Evolutionary conservation across 2,113 vertebrate genomes (phyloP).

Genomic region (Anguilla japonica): DNA sequence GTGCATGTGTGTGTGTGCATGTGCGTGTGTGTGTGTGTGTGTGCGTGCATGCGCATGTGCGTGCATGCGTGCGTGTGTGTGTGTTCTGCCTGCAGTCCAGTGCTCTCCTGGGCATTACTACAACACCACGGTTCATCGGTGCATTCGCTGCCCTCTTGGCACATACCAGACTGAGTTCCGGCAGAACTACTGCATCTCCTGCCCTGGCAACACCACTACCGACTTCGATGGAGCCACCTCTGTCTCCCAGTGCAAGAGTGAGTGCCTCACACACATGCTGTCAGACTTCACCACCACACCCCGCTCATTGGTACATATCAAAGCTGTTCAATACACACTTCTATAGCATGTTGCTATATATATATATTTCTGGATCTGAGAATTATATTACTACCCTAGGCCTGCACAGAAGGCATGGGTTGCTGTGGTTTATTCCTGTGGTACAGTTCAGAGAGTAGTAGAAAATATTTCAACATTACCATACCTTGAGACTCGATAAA

Average conservation of each 20-base stretch:
- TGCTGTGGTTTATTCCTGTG: no score
- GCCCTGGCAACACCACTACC: conserved; percentile 94
- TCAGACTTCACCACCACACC: not conserved
- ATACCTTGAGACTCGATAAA: no score
- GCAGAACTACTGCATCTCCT: conserved; percentile 94
- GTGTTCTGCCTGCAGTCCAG: conserved; percentile 73
- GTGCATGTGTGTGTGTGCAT: not conserved
- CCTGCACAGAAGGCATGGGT: no score
- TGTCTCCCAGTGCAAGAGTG: conserved; percentile 97
- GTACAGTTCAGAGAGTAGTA: no score
- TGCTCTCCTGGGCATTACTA: conserved; percentile 96
- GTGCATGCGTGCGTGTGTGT: conserved; percentile 7
- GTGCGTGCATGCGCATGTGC: conserved; percentile 23
- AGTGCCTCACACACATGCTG: conserved; percentile 36
- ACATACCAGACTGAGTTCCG: conserved; percentile 94
- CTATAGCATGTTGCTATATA: no score
- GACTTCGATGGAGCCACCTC: conserved; percentile 96
- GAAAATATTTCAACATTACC: no score
- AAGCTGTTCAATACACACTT: no score
- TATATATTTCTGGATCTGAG: no score
- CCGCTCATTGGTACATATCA: no score
- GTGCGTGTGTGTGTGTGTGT: conserved; percentile 26
- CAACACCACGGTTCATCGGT: conserved; percentile 91
- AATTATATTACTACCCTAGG: no score
- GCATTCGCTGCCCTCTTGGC: conserved; percentile 90